Percentiles rank a stretch among this genome's conserved stretches.
Conservation (phyloP, 1,140 invertebrate species). For the Periplaneta americana region DNA sequence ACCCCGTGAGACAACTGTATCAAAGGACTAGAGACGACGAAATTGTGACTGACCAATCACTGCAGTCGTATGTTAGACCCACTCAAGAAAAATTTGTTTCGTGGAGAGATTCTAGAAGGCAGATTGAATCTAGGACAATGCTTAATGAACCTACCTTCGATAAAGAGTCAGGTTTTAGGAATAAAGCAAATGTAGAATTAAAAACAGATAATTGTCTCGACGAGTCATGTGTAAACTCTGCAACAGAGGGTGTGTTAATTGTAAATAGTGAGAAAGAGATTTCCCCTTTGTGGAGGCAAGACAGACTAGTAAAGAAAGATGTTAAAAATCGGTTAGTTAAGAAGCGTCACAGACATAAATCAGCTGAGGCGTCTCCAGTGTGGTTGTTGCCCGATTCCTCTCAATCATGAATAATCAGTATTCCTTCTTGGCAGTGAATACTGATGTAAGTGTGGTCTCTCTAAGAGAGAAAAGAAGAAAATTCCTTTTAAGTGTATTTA, state of each 20-base stretch:
- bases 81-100: not conserved
- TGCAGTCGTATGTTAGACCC: not conserved
- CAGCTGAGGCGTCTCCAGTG: not conserved
- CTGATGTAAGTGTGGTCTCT: no score
- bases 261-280: not conserved
- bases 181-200: not conserved
- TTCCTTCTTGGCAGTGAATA: no score
- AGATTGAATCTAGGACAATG: not conserved
- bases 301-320: not conserved
- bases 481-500: no score
- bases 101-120: not conserved
- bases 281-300: not conserved
- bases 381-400: not conserved
- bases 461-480: no score
- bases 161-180: not conserved
- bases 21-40: not conserved
- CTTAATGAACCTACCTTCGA: not conserved
- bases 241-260: not conserved
- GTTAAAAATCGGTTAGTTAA: not conserved
- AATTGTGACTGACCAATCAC: not conserved
- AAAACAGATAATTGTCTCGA: not conserved
- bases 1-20: not conserved
- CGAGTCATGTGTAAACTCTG: not conserved
- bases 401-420: not conserved
- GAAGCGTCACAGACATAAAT: not conserved